phyloP scores from a whole-genome alignment of 1,140 invertebrate species.

The Leguminivora glycinivorella region DNA sequence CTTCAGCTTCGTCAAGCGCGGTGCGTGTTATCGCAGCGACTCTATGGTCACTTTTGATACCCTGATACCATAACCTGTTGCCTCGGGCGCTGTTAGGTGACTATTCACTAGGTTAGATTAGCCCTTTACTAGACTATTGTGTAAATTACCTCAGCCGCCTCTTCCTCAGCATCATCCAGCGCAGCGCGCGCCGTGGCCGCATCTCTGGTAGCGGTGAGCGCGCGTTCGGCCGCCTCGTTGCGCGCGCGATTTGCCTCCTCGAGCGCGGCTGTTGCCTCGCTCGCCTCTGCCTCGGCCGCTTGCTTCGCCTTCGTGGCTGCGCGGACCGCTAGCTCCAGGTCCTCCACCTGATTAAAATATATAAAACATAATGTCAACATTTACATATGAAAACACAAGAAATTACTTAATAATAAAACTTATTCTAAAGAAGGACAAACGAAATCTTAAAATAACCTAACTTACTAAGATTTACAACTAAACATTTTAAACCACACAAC shows the following conservation, averaged over 20 bases:
- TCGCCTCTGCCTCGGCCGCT: slow-evolving; percentile 78
- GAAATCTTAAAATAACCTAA: too few species aligned
- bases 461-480: too few species aligned
- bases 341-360: slow-evolving; percentile 93
- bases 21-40: too few species aligned
- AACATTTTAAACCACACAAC: too few species aligned
- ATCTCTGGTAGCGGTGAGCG: slow-evolving; percentile 86
- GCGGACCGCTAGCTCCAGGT: slow-evolving; percentile 90
- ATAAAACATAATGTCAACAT: too few species aligned
- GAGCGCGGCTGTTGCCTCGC: slow-evolving; percentile 88
- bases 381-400: too few species aligned
- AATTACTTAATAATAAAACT: too few species aligned
- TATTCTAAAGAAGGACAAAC: too few species aligned
- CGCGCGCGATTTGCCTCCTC: slow-evolving; percentile 88
- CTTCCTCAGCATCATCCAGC: slow-evolving; percentile 95
- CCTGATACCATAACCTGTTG: too few species aligned
- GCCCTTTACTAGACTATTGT: not conserved
- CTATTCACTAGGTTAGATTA: too few species aligned
- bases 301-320: slow-evolving; percentile 92
- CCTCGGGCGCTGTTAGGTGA: not conserved
- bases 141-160: slow-evolving; percentile 86
- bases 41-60: too few species aligned
- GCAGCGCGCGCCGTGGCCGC: slow-evolving; percentile 89
- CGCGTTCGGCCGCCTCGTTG: slow-evolving; percentile 90
- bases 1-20: too few species aligned